Conservation (phyloP, 2,797 vertebrate genomes). For the Gymnopithys bicolor region DNA sequence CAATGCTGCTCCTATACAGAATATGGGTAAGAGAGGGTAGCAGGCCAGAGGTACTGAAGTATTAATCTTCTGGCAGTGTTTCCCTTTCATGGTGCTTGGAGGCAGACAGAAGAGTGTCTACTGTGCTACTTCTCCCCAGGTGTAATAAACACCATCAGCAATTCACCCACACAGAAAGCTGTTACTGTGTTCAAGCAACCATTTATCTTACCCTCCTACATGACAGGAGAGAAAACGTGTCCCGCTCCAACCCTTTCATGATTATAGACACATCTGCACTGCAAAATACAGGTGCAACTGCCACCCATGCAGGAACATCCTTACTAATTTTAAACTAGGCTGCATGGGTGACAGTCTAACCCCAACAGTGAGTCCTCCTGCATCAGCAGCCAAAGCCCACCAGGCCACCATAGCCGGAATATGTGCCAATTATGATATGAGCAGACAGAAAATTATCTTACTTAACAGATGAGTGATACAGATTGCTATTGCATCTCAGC, state of each 20-base stretch:
- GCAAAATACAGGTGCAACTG: neutral
- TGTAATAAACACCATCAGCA: neutral
- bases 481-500: neutral
- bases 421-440: neutral
- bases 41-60: neutral
- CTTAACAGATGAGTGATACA: neutral
- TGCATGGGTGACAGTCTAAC: neutral
- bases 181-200: neutral
- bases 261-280: neutral
- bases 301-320: neutral
- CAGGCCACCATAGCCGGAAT: neutral
- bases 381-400: neutral
- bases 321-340: neutral
- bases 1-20: neutral
- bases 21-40: neutral
- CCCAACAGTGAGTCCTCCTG: neutral
- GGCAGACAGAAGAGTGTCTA: neutral
- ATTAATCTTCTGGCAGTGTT: neutral
- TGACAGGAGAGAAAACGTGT: neutral
- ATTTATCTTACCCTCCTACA: neutral
- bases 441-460: neutral
- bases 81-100: neutral
- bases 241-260: neutral
- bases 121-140: neutral
- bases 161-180: conserved; percentile 23